Conservation (phyloP, 2,888 invertebrate species). For the Caenorhabditis drosophilae region DNA sequence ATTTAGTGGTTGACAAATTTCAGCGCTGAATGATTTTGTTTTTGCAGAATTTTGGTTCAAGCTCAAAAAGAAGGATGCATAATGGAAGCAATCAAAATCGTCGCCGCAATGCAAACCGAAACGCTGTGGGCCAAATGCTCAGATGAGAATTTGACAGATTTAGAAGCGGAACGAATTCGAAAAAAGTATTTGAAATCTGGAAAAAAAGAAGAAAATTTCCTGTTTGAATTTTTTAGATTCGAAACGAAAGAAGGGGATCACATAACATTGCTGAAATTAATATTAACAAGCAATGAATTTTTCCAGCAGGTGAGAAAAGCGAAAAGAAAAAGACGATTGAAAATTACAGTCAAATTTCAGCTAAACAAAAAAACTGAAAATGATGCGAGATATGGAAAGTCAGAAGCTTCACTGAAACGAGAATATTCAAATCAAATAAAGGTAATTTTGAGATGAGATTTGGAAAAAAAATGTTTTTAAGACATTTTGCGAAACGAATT, state of each 20-base stretch:
- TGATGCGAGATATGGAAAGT: slow-evolving; percentile 22
- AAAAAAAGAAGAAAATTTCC: too few species aligned
- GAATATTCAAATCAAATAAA: too few species aligned
- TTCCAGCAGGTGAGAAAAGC: slow-evolving; percentile 33
- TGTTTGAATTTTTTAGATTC: too few species aligned
- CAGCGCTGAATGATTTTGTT: too few species aligned
- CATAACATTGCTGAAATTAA: slow-evolving; percentile 53
- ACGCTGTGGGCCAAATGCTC: slow-evolving; percentile 74
- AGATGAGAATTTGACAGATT: slow-evolving; percentile 14
- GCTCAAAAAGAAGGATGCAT: slow-evolving; percentile 53
- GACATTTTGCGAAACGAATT: slow-evolving; percentile 32
- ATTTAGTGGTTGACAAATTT: too few species aligned
- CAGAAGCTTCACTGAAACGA: slow-evolving; percentile 17
- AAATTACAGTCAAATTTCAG: too few species aligned
- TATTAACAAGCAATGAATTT: slow-evolving; percentile 36
- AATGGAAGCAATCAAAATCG: slow-evolving; percentile 79
- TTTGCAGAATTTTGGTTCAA: slow-evolving; percentile 42
- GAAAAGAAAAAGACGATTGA: too few species aligned
- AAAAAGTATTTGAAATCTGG: too few species aligned
- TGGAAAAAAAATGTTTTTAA: slow-evolving; percentile 16
- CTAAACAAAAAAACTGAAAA: slow-evolving; percentile 23
- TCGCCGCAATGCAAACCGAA: slow-evolving; percentile 87
- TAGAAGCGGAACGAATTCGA: slow-evolving; percentile 36
- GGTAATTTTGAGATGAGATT: too few species aligned
- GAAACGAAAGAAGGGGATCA: slow-evolving; percentile 64